Evolutionary conservation across 2,888 invertebrate species (phyloP).

Genomic region (Lasioglossum villosulum): DNA sequence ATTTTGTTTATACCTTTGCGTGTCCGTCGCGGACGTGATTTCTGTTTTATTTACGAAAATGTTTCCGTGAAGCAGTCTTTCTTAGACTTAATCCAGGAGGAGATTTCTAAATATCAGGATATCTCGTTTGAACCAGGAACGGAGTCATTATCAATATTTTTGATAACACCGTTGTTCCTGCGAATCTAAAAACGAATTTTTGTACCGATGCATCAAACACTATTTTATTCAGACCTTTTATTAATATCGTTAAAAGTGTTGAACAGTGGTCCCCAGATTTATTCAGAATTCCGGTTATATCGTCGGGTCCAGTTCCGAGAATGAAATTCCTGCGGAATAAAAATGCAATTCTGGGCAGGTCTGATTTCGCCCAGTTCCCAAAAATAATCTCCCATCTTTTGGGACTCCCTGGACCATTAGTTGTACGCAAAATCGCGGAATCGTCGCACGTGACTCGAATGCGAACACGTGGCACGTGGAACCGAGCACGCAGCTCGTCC

Average conservation of each 20-base stretch:
- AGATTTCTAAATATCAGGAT: background rate
- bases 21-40: background rate
- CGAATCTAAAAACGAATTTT: background rate
- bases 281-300: background rate
- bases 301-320: background rate
- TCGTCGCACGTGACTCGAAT: constrained; percentile 22
- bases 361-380: background rate
- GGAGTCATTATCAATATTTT: background rate
- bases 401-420: constrained; percentile 11
- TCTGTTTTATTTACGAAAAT: constrained; percentile 11
- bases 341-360: constrained; percentile 7
- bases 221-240: no score
- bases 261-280: background rate
- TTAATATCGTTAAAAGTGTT: background rate
- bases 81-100: background rate
- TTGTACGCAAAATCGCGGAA: constrained; percentile 15
- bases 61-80: constrained; percentile 4
- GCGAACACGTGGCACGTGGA: constrained; percentile 33
- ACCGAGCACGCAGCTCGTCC: constrained; percentile 23
- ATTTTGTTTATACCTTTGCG: background rate
- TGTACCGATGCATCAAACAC: no score
- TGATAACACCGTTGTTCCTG: background rate
- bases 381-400: constrained; percentile 9
- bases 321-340: background rate
- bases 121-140: background rate